Percentiles rank a stretch among this genome's conserved stretches.
Conservation (phyloP, 1,140 invertebrate genomes). For the Trichonephila clavipes region DNA sequence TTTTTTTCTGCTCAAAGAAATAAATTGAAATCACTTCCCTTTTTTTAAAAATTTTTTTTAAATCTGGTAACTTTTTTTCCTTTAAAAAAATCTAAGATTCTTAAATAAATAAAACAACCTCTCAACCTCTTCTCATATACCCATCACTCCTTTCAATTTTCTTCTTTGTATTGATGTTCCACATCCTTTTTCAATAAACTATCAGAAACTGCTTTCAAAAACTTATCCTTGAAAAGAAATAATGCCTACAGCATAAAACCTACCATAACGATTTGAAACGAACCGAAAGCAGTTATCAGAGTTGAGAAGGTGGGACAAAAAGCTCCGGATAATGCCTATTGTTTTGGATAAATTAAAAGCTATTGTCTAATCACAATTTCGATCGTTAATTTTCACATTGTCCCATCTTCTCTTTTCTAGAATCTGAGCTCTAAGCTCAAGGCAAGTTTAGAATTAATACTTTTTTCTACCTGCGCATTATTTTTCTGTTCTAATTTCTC, state of each 20-base stretch:
- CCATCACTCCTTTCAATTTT: too few relatives aligned
- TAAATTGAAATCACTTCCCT: too few relatives aligned
- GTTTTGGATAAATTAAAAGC: constrained; percentile 56
- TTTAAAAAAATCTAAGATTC: too few relatives aligned
- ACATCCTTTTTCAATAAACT: not conserved
- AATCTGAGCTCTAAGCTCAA: not conserved
- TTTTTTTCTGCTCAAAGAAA: too few relatives aligned
- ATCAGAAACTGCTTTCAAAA: not conserved
- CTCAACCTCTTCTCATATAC: too few relatives aligned
- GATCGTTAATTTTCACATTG: constrained; percentile 28
- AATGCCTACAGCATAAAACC: not conserved
- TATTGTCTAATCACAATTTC: constrained; percentile 24
- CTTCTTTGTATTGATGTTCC: too few relatives aligned
- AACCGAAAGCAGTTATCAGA: not conserved
- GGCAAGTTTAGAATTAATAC: too few relatives aligned
- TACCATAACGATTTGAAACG: not conserved
- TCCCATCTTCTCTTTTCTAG: not conserved
- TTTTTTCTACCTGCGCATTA: too few relatives aligned
- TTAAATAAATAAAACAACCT: too few relatives aligned
- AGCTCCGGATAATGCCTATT: constrained; percentile 48
- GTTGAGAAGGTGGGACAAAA: not conserved
- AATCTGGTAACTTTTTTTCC: too few relatives aligned
- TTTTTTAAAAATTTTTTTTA: too few relatives aligned
- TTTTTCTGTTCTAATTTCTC: too few relatives aligned
- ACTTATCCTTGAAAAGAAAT: not conserved